Percentiles rank a stretch among this genome's conserved stretches.
Evolutionary conservation across 2,888 invertebrate species (phyloP).

Genomic region (Drosophila gaucha): DNA sequence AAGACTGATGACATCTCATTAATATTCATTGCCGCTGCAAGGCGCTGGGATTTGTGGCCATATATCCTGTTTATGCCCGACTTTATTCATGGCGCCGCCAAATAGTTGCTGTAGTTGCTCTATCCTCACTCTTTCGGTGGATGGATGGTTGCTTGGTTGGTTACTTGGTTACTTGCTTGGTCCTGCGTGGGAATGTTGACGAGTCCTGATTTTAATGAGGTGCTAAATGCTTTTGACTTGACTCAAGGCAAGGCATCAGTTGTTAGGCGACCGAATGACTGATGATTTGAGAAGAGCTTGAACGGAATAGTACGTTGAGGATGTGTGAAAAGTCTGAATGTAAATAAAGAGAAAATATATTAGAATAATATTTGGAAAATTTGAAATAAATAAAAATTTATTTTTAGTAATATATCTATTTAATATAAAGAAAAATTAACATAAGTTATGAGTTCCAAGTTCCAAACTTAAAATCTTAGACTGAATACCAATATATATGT

Average conservation of each 20-base stretch:
- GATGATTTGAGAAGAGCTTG: not conserved
- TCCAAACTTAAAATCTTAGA: too few species aligned
- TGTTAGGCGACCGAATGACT: not conserved
- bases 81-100: constrained; percentile 64
- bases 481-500: too few species aligned
- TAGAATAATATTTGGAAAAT: too few species aligned
- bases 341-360: too few species aligned
- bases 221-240: constrained; percentile 57
- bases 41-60: constrained; percentile 75
- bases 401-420: too few species aligned
- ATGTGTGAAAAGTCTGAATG: too few species aligned
- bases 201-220: constrained; percentile 63
- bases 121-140: constrained; percentile 9
- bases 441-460: too few species aligned
- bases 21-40: constrained; percentile 84
- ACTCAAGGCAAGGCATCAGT: too few species aligned
- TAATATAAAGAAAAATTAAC: too few species aligned
- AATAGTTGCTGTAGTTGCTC: constrained; percentile 38
- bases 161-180: not conserved
- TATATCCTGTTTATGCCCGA: constrained; percentile 70
- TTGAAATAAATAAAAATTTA: too few species aligned
- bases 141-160: constrained; percentile 3
- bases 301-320: too few species aligned
- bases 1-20: constrained; percentile 85
- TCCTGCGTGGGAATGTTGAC: constrained; percentile 23